A percentile compares a stretch with the other conserved stretches of the same genome.
Evolutionary conservation across 92 coral and sea anemone genomes (phyloP).

Genomic region (Blastomussa wellsi): DNA sequence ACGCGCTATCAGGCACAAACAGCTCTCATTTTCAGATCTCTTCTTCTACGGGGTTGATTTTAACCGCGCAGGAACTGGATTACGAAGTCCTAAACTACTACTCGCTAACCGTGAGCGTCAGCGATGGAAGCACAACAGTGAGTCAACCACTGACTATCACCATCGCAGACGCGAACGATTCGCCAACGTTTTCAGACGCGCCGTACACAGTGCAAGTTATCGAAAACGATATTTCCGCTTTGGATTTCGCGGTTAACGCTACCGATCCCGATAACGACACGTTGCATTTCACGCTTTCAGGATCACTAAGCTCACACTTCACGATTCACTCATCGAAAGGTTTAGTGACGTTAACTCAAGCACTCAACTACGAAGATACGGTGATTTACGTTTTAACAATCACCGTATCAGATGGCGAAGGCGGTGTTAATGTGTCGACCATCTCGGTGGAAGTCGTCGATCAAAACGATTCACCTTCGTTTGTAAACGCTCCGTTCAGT

Average conservation of each 20-base stretch:
- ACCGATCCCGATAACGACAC: slow-evolving; percentile 69
- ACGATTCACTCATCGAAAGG: slow-evolving; percentile 57
- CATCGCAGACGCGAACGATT: slow-evolving; percentile 56
- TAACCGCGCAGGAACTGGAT: slow-evolving; percentile 51
- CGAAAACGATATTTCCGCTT: slow-evolving; percentile 52
- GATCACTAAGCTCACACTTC: slow-evolving; percentile 57
- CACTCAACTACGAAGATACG: slow-evolving; percentile 57
- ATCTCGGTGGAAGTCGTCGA: slow-evolving; percentile 51
- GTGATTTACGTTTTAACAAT: slow-evolving; percentile 45
- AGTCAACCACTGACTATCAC: slow-evolving; percentile 58
- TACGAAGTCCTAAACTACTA: slow-evolving; percentile 55
- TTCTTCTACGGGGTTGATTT: slow-evolving; percentile 57
- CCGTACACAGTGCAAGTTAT: slow-evolving; percentile 47
- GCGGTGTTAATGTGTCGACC: slow-evolving; percentile 51
- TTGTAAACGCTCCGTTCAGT: slow-evolving; percentile 58
- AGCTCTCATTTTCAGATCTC: slow-evolving; percentile 65
- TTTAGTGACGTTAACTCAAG: slow-evolving; percentile 41
- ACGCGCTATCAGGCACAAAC: slow-evolving; percentile 58
- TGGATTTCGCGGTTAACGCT: slow-evolving; percentile 57
- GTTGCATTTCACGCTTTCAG: slow-evolving; percentile 50
- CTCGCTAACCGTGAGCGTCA: slow-evolving; percentile 45
- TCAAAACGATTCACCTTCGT: slow-evolving; percentile 62
- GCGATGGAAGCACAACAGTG: slow-evolving; percentile 49
- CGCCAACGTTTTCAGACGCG: slow-evolving; percentile 46
- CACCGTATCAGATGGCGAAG: slow-evolving; percentile 45